phyloP scores from a whole-genome alignment of 2,797 vertebrate species.

The Xiphorhynchus erythropygius region DNA sequence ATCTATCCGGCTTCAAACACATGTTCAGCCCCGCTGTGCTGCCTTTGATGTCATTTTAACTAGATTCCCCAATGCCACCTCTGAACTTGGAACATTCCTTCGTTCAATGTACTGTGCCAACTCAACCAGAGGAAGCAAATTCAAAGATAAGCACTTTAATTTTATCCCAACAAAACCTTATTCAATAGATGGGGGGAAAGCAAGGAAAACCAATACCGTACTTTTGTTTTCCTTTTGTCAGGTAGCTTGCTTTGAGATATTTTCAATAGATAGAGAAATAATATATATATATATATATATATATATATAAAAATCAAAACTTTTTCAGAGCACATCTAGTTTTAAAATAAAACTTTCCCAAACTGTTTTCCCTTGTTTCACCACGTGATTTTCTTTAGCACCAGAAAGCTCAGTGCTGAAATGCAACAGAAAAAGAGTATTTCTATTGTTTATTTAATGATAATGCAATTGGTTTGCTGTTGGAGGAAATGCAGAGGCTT shows the following conservation, averaged over 20 bases:
- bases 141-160: slow-evolving; percentile 71
- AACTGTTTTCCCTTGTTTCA: slow-evolving; percentile 12
- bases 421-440: neutral
- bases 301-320: neutral
- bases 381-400: neutral
- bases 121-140: slow-evolving; percentile 58
- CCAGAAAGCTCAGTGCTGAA: neutral
- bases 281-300: neutral
- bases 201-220: slow-evolving; percentile 58
- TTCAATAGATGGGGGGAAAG: slow-evolving; percentile 58
- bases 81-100: slow-evolving; percentile 73
- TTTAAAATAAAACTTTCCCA: slow-evolving; percentile 46
- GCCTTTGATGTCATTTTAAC: slow-evolving; percentile 78
- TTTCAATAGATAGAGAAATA: slow-evolving; percentile 61
- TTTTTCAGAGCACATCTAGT: slow-evolving; percentile 23
- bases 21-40: slow-evolving; percentile 76
- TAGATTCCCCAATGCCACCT: slow-evolving; percentile 72
- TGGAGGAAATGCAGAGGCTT: neutral
- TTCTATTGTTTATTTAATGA: neutral
- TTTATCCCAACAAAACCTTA: slow-evolving; percentile 71
- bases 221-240: slow-evolving; percentile 71
- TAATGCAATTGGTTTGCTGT: neutral
- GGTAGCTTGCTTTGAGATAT: slow-evolving; percentile 65
- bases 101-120: slow-evolving; percentile 65
- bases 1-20: slow-evolving; percentile 83